phyloP scores from a whole-genome alignment of 2,888 invertebrate species.

The Arctia plantaginis region DNA sequence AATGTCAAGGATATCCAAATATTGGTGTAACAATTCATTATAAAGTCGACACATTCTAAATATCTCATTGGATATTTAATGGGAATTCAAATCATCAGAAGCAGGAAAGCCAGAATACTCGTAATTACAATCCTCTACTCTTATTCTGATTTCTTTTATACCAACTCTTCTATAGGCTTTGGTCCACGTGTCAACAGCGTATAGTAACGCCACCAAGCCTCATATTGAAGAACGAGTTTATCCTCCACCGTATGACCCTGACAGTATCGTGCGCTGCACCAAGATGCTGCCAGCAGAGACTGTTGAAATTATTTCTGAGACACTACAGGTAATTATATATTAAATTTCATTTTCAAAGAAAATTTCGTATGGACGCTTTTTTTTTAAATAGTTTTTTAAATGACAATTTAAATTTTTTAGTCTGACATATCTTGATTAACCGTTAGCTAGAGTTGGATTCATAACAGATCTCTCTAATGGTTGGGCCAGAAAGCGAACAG shows the following conservation, averaged over 20 bases:
- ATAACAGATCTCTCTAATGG: not conserved
- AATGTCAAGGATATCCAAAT: too few species aligned
- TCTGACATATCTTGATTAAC: too few species aligned
- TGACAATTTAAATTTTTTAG: too few species aligned
- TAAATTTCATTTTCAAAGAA: not conserved
- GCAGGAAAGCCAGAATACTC: too few species aligned
- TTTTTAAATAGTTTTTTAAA: too few species aligned
- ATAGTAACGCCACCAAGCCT: conserved; percentile 95
- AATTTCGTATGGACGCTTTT: not conserved
- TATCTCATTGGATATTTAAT: too few species aligned
- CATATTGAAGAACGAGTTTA: conserved; percentile 95
- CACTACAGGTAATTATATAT: conserved; percentile 81
- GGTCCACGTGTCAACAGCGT: conserved; percentile 98
- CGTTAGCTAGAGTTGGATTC: too few species aligned
- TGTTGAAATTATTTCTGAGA: conserved; percentile 85
- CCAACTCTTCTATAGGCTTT: conserved; percentile 85
- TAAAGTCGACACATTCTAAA: too few species aligned
- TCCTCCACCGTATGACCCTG: conserved; percentile 88
- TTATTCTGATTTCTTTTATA: not conserved
- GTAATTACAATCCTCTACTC: too few species aligned
- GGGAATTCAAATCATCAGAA: too few species aligned
- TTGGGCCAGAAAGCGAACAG: not conserved
- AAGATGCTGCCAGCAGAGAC: conserved; percentile 88
- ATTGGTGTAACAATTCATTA: too few species aligned
- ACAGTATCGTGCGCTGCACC: conserved; percentile 87